A percentile compares a stretch with the other conserved stretches of the same genome.
These are phyloP conservation scores for Zhuqinia jingwanae DNA, from an alignment of 2,888 invertebrate species.

Conservation along the genomic window DNA sequence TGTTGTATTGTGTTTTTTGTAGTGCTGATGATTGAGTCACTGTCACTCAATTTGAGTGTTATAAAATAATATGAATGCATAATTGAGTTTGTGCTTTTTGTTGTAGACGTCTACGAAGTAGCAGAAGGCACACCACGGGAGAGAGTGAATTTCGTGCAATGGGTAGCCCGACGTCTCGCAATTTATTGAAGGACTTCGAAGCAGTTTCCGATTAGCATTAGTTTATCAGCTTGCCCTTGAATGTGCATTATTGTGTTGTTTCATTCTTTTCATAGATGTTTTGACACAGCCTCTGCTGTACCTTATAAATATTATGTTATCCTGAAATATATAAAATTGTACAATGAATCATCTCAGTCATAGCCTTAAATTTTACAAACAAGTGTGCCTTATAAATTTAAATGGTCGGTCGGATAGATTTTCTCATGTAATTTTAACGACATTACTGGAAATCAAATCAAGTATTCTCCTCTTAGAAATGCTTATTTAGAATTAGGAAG, in stretches of 20 bases:
- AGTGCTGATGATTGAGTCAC: too few relatives aligned
- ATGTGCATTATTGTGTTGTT: background rate
- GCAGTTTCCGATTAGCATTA: slow-evolving; percentile 76
- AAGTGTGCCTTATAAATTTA: background rate
- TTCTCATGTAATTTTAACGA: too few relatives aligned
- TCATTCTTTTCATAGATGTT: background rate
- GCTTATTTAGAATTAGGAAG: background rate
- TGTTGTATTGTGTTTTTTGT: too few relatives aligned
- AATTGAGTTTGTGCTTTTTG: too few relatives aligned
- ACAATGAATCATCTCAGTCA: slow-evolving; percentile 39
- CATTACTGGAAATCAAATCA: too few relatives aligned
- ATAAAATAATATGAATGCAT: too few relatives aligned
- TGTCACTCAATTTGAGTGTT: too few relatives aligned
- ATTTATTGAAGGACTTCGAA: slow-evolving; percentile 78
- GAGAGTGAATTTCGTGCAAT: slow-evolving; percentile 69
- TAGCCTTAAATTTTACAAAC: background rate
- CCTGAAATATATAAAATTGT: slow-evolving; percentile 1
- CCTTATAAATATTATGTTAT: background rate
- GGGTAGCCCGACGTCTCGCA: slow-evolving; percentile 77
- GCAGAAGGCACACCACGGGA: slow-evolving; percentile 45
- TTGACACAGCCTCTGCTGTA: background rate
- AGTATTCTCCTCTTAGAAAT: background rate
- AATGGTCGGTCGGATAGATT: too few relatives aligned
- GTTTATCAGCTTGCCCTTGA: background rate
- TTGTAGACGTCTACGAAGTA: slow-evolving; percentile 76